Conservation (phyloP, 2,797 vertebrate species). For the Gephyroberyx darwinii region DNA sequence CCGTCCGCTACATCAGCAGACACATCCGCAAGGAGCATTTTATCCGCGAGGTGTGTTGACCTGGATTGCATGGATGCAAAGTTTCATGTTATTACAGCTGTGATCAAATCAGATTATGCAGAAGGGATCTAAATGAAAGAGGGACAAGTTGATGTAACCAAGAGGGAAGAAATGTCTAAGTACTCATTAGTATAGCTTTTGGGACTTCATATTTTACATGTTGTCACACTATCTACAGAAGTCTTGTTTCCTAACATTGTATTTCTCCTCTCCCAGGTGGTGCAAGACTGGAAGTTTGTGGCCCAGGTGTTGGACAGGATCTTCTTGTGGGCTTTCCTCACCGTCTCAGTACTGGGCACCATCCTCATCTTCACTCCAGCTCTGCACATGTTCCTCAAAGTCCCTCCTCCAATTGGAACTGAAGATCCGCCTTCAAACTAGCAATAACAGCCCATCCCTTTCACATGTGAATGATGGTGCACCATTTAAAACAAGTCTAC, state of each 20-base stretch:
- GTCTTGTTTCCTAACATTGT: neutral
- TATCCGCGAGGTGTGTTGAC: conserved; percentile 86
- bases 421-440: conserved; percentile 68
- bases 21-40: conserved; percentile 96
- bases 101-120: neutral
- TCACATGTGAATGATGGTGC: conserved; percentile 6
- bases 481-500: conserved; percentile 7
- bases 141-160: neutral
- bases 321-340: conserved; percentile 94
- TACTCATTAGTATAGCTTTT: neutral
- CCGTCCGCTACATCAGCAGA: conserved; percentile 93
- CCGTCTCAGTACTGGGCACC: conserved; percentile 88
- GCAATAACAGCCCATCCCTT: conserved; percentile 15
- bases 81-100: neutral
- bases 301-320: conserved; percentile 96
- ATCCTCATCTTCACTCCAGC: conserved; percentile 95
- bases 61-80: neutral
- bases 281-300: conserved; percentile 98
- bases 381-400: conserved; percentile 86
- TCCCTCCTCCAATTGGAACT: conserved; percentile 67
- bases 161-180: neutral
- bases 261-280: conserved; percentile 81
- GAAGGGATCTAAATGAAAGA: neutral
- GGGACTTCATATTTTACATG: neutral
- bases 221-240: neutral